Conservation (phyloP, 1,140 invertebrate genomes). For the Temnothorax nylanderi region DNA sequence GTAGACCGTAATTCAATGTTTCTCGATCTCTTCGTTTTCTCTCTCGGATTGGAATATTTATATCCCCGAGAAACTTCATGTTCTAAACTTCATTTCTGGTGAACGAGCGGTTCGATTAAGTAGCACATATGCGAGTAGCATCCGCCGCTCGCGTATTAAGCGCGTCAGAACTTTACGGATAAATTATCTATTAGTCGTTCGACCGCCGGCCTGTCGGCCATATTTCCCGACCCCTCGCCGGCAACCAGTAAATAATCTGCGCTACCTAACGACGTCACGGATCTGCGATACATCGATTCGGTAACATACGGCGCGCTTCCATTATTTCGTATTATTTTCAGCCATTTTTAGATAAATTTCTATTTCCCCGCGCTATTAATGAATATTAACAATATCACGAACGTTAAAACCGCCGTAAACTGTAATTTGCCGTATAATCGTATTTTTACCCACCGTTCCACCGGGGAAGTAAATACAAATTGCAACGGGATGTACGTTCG, state of each 20-base stretch:
- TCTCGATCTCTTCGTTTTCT: neutral
- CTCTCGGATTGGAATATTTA: neutral
- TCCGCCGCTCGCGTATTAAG: slow-evolving; percentile 60
- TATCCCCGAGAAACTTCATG: neutral
- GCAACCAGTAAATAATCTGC: slow-evolving; percentile 69
- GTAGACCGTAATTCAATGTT: neutral
- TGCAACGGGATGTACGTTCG: neutral
- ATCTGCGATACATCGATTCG: slow-evolving; percentile 57
- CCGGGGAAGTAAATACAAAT: slow-evolving; percentile 32
- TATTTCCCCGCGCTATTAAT: neutral
- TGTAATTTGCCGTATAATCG: slow-evolving; percentile 15
- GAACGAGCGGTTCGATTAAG: neutral
- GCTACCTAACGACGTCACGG: slow-evolving; percentile 65
- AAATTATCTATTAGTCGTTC: slow-evolving; percentile 73
- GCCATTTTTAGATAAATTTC: neutral
- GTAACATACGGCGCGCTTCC: neutral
- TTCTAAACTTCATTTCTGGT: slow-evolving; percentile 14
- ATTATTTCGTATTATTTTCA: slow-evolving; percentile 3
- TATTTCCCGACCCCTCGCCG: slow-evolving; percentile 62
- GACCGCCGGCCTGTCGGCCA: slow-evolving; percentile 51
- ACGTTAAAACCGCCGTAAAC: slow-evolving; percentile 7
- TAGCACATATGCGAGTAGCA: slow-evolving; percentile 25
- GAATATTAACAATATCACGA: slow-evolving; percentile 41
- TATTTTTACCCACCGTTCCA: slow-evolving; percentile 19
- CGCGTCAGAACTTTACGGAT: slow-evolving; percentile 72